Percentiles rank a stretch among this genome's conserved stretches.
phyloP scores from a whole-genome alignment of 2,113 vertebrate genomes.

The Trachemys scripta region DNA sequence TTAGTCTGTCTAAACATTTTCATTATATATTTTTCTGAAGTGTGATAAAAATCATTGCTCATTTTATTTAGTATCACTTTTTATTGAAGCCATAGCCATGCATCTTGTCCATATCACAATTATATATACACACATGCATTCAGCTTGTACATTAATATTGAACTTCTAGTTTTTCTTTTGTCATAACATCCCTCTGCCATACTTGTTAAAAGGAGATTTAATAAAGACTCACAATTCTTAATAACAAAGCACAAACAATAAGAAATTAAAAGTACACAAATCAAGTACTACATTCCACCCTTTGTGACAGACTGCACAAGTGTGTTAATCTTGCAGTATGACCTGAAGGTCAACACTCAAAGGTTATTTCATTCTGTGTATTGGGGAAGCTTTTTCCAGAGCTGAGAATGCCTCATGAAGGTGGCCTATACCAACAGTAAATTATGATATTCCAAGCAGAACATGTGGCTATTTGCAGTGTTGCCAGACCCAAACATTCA shows the following conservation, averaged over 20 bases:
- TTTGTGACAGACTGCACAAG: accelerated
- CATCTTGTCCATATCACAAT: not conserved
- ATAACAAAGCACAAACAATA: not conserved
- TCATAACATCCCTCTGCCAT: not conserved
- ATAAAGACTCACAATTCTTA: not conserved
- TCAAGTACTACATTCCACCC: accelerated
- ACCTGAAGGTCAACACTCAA: not conserved
- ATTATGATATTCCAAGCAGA: not conserved
- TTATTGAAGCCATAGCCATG: not conserved
- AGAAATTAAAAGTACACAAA: not conserved
- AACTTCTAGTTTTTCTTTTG: not conserved
- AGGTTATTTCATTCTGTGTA: not conserved
- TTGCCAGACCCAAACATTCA: not conserved
- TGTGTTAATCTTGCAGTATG: not conserved
- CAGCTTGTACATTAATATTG: not conserved
- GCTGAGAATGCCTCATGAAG: not conserved
- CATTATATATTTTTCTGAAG: not conserved
- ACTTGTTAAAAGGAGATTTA: not conserved
- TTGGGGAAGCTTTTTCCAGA: not conserved
- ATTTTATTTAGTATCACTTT: not conserved
- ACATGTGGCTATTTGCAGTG: not conserved
- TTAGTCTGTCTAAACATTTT: not conserved
- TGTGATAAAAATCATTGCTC: not conserved
- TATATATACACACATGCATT: not conserved
- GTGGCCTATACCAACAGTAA: not conserved